Base-by-base conservation (phyloP, 2,797 vertebrate species). In the Coregonus suidteri region DNA sequence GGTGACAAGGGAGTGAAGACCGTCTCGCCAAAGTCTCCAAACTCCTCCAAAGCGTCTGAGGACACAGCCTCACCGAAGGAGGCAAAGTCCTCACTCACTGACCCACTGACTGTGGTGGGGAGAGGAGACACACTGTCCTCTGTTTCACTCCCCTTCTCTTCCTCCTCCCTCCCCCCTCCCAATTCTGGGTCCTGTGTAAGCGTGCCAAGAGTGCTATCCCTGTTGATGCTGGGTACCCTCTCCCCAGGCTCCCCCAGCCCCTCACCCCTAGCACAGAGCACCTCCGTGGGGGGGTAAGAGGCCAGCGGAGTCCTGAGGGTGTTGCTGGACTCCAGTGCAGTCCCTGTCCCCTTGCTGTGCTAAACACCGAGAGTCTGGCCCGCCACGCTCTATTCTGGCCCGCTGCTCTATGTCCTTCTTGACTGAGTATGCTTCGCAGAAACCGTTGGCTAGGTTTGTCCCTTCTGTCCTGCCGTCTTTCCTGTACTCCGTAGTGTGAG, bases 1-100 rank as follows among this genome's bases (percentile, higher is more conserved):
- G 91, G 92, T 81, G 91, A 88, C 35, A 87, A 91, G 73, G 88
- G 83, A 77, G 89, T 74, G 51, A 92, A 89, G 81, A 92, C 66
- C 75, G 88, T 88, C 75, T 90, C 88, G 66, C 93, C 89, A 80
- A 92, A 92, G 67, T 94, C 92, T 78, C 89, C 95, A 86, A 95
- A 92, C 66, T 94, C 94, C 74, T 93, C 91, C 59, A 90, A 92
- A 0, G 56, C 71, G 3, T 92, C 85, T 0, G 89, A 82, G 0
- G 88, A 90, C n/a, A 78, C 85, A 25, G 85, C 77, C 2, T 94
- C 90, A 64, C 79, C 87, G 77, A 85, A 90, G 81, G 91, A 92
- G 14, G 82, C 83, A 88, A 88, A 85, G 81, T 93, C 86, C 62
- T 88, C 89, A 72, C 86, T 89, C 6, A 76, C 77, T 18, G 88